phyloP scores from a whole-genome alignment of 2,888 invertebrate species.

The Phaonia tiefii region DNA sequence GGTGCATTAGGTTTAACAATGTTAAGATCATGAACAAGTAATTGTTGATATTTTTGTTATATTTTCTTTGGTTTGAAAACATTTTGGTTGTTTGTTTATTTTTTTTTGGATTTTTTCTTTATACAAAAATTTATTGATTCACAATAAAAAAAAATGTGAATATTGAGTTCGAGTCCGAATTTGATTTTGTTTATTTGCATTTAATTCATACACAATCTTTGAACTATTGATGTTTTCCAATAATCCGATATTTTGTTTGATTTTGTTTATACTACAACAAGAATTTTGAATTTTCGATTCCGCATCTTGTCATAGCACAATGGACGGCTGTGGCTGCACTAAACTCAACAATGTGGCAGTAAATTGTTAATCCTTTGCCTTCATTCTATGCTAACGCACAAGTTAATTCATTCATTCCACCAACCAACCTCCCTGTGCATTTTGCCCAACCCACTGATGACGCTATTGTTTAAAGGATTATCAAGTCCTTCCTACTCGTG shows the following conservation, averaged over 20 bases:
- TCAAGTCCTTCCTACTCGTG: constrained; percentile 13
- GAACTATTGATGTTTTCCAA: too few relatives aligned
- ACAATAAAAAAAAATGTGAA: too few relatives aligned
- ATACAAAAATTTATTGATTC: too few relatives aligned
- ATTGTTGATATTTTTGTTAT: not conserved
- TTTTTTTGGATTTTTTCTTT: not conserved
- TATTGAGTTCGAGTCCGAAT: not conserved
- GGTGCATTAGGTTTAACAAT: not conserved
- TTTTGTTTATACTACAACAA: not conserved
- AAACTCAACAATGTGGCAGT: constrained; percentile 16
- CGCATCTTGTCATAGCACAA: not conserved
- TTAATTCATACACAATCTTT: too few relatives aligned
- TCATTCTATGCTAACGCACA: too few relatives aligned
- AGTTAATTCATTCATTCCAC: not conserved
- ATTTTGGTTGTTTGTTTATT: not conserved
- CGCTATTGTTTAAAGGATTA: constrained; percentile 45
- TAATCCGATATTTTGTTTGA: too few relatives aligned
- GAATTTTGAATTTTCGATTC: not conserved
- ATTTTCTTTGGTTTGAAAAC: not conserved
- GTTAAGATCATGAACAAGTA: not conserved
- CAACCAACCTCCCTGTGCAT: not conserved
- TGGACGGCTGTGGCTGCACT: not conserved
- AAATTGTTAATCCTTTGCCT: constrained; percentile 15
- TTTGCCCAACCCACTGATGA: constrained; percentile 44
- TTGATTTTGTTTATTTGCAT: not conserved